These are phyloP conservation scores for Phoeniculus purpureus DNA, from an alignment of 2,797 vertebrate genomes.

Conservation along the genomic window DNA sequence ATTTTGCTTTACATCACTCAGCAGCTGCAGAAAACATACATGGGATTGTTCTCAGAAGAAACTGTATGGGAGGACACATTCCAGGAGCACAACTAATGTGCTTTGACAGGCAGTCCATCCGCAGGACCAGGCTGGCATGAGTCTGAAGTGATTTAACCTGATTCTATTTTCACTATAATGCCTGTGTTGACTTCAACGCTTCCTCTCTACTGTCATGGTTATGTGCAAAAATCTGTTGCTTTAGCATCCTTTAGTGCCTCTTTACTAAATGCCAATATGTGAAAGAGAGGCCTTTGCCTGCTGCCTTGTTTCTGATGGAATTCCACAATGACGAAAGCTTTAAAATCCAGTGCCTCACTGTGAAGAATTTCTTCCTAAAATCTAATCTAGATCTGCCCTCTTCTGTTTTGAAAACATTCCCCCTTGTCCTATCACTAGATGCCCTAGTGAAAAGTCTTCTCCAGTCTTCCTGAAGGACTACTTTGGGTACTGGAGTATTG, in stretches of 20 bases:
- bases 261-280: not conserved
- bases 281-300: not conserved
- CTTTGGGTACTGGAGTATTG: too few species aligned
- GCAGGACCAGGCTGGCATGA: not conserved
- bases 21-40: not conserved
- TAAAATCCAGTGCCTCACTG: not conserved
- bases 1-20: not conserved
- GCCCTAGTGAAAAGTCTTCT: too few species aligned
- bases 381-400: too few species aligned
- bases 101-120: not conserved
- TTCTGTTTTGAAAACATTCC: too few species aligned
- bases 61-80: not conserved
- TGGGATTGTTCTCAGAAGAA: not conserved
- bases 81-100: not conserved
- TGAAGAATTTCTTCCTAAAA: too few species aligned
- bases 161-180: not conserved
- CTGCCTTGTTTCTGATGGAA: not conserved
- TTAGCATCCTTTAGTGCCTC: not conserved
- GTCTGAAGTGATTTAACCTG: not conserved
- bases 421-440: too few species aligned
- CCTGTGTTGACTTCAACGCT: not conserved
- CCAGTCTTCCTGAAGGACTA: too few species aligned
- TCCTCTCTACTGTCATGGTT: not conserved
- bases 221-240: not conserved
- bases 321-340: not conserved